Conservation (phyloP, 2,888 invertebrate genomes). For the Drosophila fungiperda region DNA sequence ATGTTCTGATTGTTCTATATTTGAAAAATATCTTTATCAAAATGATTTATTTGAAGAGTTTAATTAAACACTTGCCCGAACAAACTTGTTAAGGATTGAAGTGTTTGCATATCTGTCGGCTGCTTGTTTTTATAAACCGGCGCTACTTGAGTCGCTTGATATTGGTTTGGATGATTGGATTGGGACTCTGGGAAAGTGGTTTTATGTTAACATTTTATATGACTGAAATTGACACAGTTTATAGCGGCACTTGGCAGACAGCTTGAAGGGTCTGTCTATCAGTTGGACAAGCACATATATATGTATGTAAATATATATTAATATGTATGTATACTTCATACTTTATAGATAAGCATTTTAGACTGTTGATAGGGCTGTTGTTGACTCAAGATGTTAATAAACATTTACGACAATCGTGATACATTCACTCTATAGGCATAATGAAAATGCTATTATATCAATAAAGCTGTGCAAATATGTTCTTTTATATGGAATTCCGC, state of each 20-base stretch:
- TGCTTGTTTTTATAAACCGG: constrained; percentile 20
- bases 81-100: constrained; percentile 9
- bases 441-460: background rate
- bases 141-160: constrained; percentile 41
- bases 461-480: constrained; percentile 1
- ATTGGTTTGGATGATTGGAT: constrained; percentile 14
- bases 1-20: constrained; percentile 13
- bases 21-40: background rate
- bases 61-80: constrained; percentile 22
- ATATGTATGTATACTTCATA: constrained; percentile 15
- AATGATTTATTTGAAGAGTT: constrained; percentile 29
- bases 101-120: constrained; percentile 9
- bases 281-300: constrained; percentile 8
- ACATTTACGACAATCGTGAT: constrained; percentile 23
- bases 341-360: constrained; percentile 43
- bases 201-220: constrained; percentile 14
- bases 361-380: constrained; percentile 41
- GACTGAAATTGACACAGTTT: constrained; percentile 59
- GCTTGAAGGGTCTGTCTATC: constrained; percentile 46
- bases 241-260: constrained; percentile 59
- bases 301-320: constrained; percentile 21
- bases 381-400: constrained; percentile 38
- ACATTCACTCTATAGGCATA: background rate
- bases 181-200: constrained; percentile 13
- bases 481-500: background rate